Base-by-base conservation (phyloP, 1,140 invertebrate species). In the Zaprionus africanus region DNA sequence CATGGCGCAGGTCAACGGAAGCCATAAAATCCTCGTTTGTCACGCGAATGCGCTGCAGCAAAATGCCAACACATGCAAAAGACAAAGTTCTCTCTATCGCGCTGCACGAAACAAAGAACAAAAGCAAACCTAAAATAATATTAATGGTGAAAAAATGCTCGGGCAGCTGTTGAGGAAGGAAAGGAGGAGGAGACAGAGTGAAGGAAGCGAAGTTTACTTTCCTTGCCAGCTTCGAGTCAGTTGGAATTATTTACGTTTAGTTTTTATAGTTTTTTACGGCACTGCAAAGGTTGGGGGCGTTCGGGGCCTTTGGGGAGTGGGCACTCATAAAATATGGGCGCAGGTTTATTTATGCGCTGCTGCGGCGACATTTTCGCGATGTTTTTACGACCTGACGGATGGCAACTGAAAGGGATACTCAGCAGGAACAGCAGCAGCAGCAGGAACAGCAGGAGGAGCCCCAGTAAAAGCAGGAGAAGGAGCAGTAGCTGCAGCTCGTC, bases 1-100 rank as follows among this genome's bases (percentile, higher is more conserved):
- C 91, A 91, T 90, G 82, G 85, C 85, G 76, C 90, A 92, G 90
- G 90, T 92, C 90, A 92, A 92, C 90, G 90, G 90, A 92, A 92
- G 90, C 90, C 90, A 92, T 92, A 92, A 92, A 92, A 92, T 90
- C 79, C 90, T 91, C 90, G 90, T 92, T 92, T 92, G 90, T 92
- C 90, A 92, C 90, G 90, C 90, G 90, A 92, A 90, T 87, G 79
- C 81, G 77, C 57, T 54, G 60, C 78, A 78, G 84, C 76, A 90
- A 86, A 83, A 88, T 90, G 85, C 85, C 85, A 88, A 81, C 85
- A 88, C 85, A 88, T 88, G 85, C 85, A 88, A 88, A 88, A 88
- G 85, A 90, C 85, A 88, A 88, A 88, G 81, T 88, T 88, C 85
- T 76, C 51, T 17, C 6, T 76, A 22, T 22, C 22, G 22, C 41